Percentiles rank a stretch among this genome's conserved stretches.
phyloP scores from a whole-genome alignment of 2,113 vertebrate genomes.

The Limanda limanda region DNA sequence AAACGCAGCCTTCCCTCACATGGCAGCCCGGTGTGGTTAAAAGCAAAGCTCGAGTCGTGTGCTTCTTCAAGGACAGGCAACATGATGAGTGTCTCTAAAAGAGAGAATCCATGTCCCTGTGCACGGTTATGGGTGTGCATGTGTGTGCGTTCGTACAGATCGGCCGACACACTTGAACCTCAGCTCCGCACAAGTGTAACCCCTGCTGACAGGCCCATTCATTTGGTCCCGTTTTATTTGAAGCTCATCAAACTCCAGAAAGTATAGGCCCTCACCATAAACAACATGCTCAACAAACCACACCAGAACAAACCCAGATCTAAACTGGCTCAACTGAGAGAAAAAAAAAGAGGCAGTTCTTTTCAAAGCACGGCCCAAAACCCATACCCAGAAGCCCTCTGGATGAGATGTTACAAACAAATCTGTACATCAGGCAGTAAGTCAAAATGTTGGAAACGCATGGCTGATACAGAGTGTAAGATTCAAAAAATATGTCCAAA shows the following conservation, averaged over 20 bases:
- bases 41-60: conserved; percentile 43
- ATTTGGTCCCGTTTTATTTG: conserved; percentile 81
- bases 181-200: conserved; percentile 74
- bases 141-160: conserved; percentile 18
- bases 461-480: conserved; percentile 28
- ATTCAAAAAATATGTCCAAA: conserved; percentile 43
- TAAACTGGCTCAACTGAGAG: conserved; percentile 49
- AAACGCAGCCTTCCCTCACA: conserved; percentile 44
- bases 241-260: conserved; percentile 80
- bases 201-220: conserved; percentile 78
- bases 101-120: conserved; percentile 40
- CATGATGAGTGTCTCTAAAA: conserved; percentile 46
- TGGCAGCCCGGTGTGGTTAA: conserved; percentile 61
- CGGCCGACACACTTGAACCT: conserved; percentile 63
- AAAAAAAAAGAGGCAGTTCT: conserved; percentile 30
- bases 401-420: conserved; percentile 55
- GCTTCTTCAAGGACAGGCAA: conserved; percentile 43
- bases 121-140: conserved; percentile 19
- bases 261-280: conserved; percentile 81
- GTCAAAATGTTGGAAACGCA: conserved; percentile 48
- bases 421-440: conserved; percentile 23
- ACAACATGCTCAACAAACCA: conserved; percentile 84
- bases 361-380: conserved; percentile 59
- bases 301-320: conserved; percentile 79
- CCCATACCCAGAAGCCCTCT: conserved; percentile 44